Base-by-base conservation (phyloP, 2,113 vertebrate species). In the Sorex araneus region DNA sequence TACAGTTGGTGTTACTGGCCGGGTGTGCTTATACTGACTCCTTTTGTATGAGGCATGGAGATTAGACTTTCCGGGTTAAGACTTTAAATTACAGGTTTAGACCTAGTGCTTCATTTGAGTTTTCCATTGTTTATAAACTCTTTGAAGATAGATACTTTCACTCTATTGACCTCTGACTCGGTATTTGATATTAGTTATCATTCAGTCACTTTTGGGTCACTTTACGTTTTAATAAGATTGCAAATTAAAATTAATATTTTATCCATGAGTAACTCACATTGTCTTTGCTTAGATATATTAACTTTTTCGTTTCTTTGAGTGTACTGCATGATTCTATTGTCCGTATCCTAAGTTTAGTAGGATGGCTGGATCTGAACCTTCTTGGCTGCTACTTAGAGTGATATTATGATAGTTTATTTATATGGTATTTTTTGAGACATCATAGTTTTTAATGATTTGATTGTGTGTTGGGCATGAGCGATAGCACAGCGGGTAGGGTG, bases 261-360 rank as follows among this genome's bases (percentile, higher is more conserved):
- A 79, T 69, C n/a, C 15, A 30, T 70, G 74, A 71, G 32, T 28
- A 57, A 18, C 79, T 80, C 90, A 84, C 84, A 57, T 84, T 91
- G 36, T 94, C 67, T 90, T 81, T 28, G 27, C 93, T 95, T 89
- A 73, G 43, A 47, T 73, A n/a, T 92, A 54, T 89, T 86, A 66
- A 30, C 45, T 73, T 89, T 93, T 94, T 34, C 40, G 7, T 74
- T 71, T 90, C 67, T 81, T 91, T 73, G 50, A 83, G 84, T 84
- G 34, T 18, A 69, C 21, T 36, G 7, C 4, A 70, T 16, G 71
- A 2, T 91, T 73, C 83, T 92, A 47, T 30, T 47, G 32, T 43
- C 28, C 80, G 63, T 69, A 66, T 92, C 64, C 85, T 84, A 40
- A 75, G 86, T 89, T 92, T 40, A 86, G n/a, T 79, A 82, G 30